Percentiles rank a stretch among this genome's conserved stretches.
Evolutionary conservation across 2,113 vertebrate genomes (phyloP).

Genomic region (Thomomys bottae): DNA sequence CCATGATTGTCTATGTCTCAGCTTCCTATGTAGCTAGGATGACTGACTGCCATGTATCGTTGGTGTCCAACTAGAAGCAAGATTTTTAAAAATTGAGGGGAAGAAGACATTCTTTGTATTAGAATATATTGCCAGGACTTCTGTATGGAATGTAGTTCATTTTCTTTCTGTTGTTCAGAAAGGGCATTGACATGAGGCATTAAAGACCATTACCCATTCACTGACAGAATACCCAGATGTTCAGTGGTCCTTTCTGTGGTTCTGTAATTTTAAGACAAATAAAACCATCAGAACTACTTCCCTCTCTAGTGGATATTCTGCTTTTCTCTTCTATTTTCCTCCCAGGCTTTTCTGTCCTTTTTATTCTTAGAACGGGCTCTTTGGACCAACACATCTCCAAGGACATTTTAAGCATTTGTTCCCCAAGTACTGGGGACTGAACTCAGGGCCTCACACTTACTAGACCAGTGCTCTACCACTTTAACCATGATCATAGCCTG

Average conservation of each 20-base stretch:
- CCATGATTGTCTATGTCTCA: no score
- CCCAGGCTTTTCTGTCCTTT: neutral
- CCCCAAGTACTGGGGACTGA: no score
- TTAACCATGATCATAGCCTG: neutral
- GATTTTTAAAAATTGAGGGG: neutral
- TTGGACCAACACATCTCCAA: neutral
- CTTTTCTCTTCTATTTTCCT: neutral
- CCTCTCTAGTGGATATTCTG: neutral
- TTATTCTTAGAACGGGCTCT: neutral
- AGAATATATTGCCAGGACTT: neutral
- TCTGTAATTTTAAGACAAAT: conserved; percentile 16
- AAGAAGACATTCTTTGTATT: neutral
- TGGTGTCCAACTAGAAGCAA: neutral
- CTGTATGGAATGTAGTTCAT: neutral
- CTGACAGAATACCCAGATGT: conserved; percentile 30
- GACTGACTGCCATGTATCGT: no score
- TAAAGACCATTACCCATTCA: neutral
- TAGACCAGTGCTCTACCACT: no score
- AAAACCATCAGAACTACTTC: neutral
- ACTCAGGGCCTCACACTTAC: no score
- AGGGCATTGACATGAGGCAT: neutral
- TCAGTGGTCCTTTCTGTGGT: conserved; percentile 21
- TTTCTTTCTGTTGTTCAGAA: neutral
- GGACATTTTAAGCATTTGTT: neutral
- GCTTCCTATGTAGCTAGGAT: neutral